phyloP scores from a whole-genome alignment of 92 coral and sea anemone genomes.

The Actinernus sp. region DNA sequence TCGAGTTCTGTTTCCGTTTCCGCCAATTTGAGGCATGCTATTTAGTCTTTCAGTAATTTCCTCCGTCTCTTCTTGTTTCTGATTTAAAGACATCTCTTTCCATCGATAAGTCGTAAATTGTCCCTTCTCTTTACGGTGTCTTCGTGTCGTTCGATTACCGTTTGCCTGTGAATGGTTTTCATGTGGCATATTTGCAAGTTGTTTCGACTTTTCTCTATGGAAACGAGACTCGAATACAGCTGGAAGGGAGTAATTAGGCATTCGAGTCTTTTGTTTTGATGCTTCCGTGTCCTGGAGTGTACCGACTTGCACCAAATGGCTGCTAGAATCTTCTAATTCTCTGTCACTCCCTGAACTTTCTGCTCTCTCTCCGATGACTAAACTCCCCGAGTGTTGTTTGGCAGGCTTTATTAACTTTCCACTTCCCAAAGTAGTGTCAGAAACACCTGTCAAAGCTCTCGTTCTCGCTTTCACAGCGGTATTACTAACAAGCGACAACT shows the following conservation, averaged over 20 bases:
- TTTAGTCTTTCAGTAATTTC: slow-evolving; percentile 5
- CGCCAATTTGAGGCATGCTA: slow-evolving; percentile 50
- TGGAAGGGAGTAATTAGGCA: slow-evolving; percentile 39
- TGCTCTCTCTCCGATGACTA: slow-evolving; percentile 8
- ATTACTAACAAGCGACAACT: slow-evolving; percentile 50
- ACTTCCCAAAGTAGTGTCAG: slow-evolving; percentile 16
- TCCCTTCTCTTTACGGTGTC: slow-evolving; percentile 23
- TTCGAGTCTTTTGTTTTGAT: slow-evolving; percentile 16
- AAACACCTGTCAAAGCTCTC: slow-evolving; percentile 65
- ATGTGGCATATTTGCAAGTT: slow-evolving; percentile 20
- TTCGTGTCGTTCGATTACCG: too few relatives aligned
- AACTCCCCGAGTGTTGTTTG: slow-evolving; percentile 11
- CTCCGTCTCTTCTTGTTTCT: slow-evolving; percentile 2
- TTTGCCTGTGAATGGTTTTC: too few relatives aligned
- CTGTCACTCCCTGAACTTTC: background rate
- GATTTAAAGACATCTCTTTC: slow-evolving; percentile 40
- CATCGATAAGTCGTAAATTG: slow-evolving; percentile 58
- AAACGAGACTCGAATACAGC: slow-evolving; percentile 65
- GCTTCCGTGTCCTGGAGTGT: slow-evolving; percentile 8
- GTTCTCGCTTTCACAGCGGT: slow-evolving; percentile 31
- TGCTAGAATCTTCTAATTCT: background rate
- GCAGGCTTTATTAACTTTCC: slow-evolving; percentile 42
- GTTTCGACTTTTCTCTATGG: slow-evolving; percentile 56
- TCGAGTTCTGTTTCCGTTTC: slow-evolving; percentile 39
- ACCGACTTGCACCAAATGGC: slow-evolving; percentile 7